These are phyloP conservation scores for Hipparchia sbordonii DNA, from an alignment of 2,888 invertebrate genomes.

Conservation along the genomic window DNA sequence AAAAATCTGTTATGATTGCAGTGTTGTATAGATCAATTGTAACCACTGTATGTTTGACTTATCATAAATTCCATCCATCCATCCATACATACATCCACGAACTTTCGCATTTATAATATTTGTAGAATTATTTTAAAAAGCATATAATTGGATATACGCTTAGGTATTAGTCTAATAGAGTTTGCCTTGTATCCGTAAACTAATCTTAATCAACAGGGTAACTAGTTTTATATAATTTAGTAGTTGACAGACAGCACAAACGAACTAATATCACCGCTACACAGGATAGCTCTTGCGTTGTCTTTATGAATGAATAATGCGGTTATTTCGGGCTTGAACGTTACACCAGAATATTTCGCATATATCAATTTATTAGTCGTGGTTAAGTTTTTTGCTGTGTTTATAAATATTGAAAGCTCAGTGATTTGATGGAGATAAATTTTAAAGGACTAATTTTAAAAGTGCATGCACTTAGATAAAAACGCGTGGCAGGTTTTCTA, in stretches of 20 bases:
- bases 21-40: too few species aligned
- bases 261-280: constrained; percentile 42
- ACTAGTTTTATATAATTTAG: constrained; percentile 32
- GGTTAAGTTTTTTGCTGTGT: constrained; percentile 31
- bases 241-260: constrained; percentile 36
- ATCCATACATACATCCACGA: too few species aligned
- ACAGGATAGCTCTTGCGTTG: constrained; percentile 43
- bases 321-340: constrained; percentile 48
- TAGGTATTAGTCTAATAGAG: not conserved
- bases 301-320: constrained; percentile 51
- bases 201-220: constrained; percentile 16
- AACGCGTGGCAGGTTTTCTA: not conserved
- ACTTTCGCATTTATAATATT: too few species aligned
- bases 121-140: not conserved
- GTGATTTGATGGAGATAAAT: constrained; percentile 28
- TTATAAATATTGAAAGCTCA: constrained; percentile 33
- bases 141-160: not conserved
- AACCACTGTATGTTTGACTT: too few species aligned
- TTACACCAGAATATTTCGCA: constrained; percentile 41
- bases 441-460: constrained; percentile 29
- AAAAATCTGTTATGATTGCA: too few species aligned
- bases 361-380: constrained; percentile 41
- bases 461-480: constrained; percentile 5
- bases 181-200: constrained; percentile 1
- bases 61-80: too few species aligned